Evolutionary conservation across 2,888 invertebrate genomes (phyloP).

Genomic region (Tetropium fuscum): DNA sequence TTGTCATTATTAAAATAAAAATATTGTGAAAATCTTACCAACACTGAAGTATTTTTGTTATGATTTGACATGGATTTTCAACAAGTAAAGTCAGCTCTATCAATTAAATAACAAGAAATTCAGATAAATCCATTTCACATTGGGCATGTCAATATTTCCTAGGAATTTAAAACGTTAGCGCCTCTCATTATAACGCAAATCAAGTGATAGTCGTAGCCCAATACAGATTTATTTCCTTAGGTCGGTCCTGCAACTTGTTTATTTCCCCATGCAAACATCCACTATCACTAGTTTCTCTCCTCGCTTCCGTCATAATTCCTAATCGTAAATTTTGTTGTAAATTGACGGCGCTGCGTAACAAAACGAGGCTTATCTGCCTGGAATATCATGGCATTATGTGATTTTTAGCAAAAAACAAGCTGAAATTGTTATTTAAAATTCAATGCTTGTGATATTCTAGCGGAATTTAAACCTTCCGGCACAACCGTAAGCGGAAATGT

Average conservation of each 20-base stretch:
- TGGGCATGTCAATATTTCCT: too few relatives aligned
- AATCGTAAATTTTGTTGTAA: constrained; percentile 51
- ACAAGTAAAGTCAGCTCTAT: too few relatives aligned
- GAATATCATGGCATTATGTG: constrained; percentile 40
- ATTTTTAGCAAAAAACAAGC: constrained; percentile 40
- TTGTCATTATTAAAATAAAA: too few relatives aligned
- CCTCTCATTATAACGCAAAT: too few relatives aligned
- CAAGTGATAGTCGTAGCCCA: too few relatives aligned
- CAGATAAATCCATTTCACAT: too few relatives aligned
- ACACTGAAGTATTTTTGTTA: too few relatives aligned
- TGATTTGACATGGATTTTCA: too few relatives aligned
- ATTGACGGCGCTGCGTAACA: constrained; percentile 42
- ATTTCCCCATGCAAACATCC: constrained; percentile 9
- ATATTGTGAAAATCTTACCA: too few relatives aligned
- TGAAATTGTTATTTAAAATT: constrained; percentile 8
- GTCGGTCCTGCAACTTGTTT: constrained; percentile 11
- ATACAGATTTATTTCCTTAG: too few relatives aligned
- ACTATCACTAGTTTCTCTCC: constrained; percentile 34
- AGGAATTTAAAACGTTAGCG: too few relatives aligned
- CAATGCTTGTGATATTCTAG: constrained; percentile 27
- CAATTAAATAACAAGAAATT: too few relatives aligned
- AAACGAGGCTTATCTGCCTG: constrained; percentile 43
- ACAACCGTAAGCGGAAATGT: constrained; percentile 11
- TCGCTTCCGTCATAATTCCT: constrained; percentile 36
- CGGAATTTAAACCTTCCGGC: constrained; percentile 11